Evolutionary conservation across 2,888 invertebrate species (phyloP).

Genomic region (Chymomyza fuscimana): DNA sequence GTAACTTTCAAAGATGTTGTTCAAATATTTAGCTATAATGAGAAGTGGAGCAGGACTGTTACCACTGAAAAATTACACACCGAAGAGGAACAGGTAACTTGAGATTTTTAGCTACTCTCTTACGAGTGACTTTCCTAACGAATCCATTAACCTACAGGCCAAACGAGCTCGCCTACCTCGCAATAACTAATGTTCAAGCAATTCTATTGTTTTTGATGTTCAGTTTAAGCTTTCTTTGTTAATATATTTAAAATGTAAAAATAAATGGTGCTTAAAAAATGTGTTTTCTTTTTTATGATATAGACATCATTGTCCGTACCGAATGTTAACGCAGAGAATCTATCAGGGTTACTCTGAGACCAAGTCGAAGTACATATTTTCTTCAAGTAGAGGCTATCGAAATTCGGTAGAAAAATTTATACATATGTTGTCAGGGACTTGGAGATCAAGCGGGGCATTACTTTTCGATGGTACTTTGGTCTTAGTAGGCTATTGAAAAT

Average conservation of each 20-base stretch:
- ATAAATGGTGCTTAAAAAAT: background rate
- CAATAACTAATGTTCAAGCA: background rate
- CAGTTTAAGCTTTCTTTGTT: background rate
- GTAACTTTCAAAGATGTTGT: constrained; percentile 52
- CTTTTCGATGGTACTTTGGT: no score
- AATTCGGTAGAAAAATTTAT: no score
- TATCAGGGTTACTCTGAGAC: no score
- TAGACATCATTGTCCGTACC: no score
- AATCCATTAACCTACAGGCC: background rate
- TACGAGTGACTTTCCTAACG: background rate
- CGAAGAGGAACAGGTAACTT: constrained; percentile 62
- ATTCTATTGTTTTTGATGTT: background rate
- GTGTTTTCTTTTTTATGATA: no score
- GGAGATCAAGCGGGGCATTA: no score
- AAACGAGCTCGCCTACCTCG: background rate
- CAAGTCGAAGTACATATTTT: no score
- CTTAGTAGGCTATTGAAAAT: no score
- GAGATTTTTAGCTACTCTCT: background rate
- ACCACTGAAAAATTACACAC: constrained; percentile 37
- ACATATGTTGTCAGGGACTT: no score
- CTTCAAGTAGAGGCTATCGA: no score
- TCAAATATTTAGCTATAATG: constrained; percentile 49
- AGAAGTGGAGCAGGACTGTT: constrained; percentile 47
- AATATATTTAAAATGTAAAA: background rate
- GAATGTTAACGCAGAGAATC: no score